phyloP scores from a whole-genome alignment of 2,113 vertebrate species.

The Odontophorus gujanensis region DNA sequence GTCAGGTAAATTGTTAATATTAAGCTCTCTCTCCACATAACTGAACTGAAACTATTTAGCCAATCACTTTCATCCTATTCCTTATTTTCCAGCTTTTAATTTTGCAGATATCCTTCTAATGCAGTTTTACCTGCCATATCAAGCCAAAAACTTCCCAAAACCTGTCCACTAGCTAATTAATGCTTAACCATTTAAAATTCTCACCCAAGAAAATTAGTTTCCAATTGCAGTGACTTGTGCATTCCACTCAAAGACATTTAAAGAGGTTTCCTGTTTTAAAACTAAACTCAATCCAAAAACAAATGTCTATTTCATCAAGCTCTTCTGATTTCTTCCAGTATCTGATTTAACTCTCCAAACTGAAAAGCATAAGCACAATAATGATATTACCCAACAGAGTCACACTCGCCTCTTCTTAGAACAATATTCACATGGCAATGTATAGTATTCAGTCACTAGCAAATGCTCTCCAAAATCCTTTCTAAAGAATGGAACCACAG shows the following conservation, averaged over 20 bases:
- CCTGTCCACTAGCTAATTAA: neutral
- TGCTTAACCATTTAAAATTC: neutral
- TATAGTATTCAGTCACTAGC: neutral
- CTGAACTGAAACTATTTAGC: neutral
- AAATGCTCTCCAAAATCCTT: constrained; percentile 41
- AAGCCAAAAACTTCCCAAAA: neutral
- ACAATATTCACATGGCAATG: constrained; percentile 17
- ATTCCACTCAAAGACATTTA: neutral
- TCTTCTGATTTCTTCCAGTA: constrained; percentile 29
- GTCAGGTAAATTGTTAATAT: neutral
- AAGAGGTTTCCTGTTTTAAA: constrained; percentile 34
- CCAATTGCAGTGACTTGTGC: neutral
- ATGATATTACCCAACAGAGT: constrained; percentile 42
- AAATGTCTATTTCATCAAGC: constrained; percentile 23
- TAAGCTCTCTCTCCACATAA: neutral
- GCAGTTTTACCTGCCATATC: neutral
- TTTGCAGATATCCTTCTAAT: neutral
- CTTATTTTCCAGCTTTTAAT: neutral
- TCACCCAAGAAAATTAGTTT: neutral
- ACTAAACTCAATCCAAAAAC: neutral
- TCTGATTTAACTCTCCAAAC: constrained; percentile 55
- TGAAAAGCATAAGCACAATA: constrained; percentile 54
- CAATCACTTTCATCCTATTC: neutral
- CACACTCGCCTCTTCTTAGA: constrained; percentile 33
- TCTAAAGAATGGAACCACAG: neutral